Base-by-base conservation (phyloP, 2,888 invertebrate genomes). In the Pasiphila rectangulata region DNA sequence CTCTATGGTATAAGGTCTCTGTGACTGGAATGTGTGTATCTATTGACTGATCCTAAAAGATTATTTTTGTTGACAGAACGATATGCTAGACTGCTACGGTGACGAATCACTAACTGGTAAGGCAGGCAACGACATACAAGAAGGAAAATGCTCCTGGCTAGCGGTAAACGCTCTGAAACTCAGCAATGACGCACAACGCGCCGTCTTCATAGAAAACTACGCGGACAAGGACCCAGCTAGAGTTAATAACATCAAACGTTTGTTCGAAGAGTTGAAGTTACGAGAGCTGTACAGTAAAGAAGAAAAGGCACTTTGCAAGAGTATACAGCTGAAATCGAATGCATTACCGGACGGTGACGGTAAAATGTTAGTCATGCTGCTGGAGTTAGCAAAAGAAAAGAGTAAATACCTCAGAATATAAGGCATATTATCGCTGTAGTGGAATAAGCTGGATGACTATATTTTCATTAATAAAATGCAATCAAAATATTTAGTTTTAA, bases 101-200 rank as follows among this genome's bases (percentile, higher is more conserved):
- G 92, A 95, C 92, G 71, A 67, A 43, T 41, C 53, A 1, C 17
- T 71, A 1, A 72, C 67, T 1, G 73, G 73, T 0, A 75, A 76
- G 55, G 59, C 52, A 0, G 74, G 77, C 1, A 75, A 72, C 1
- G 78, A 79, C 46, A 81, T 82, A 2, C 75, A 76, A 48, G 96
- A 97, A 67, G 96, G 96, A 24, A 98, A 98, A 79, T 98, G 98
- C 74, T 92, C 96, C 0, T 98, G 98, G 98, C 82, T 97, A 29
- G 92, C 95, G 0, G 94, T 96, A 2, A 63, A 57, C 25, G 69
- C 70, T 13, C 39, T 21, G 91, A 93, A 35, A 95, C 96, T 25
- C 84, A 96, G 61, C 92, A 95, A 76, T 86, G 92, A 90, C 0
- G 79, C 89, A 4, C 95, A 96, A 69, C 89, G 90, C 53, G 81